Percentiles rank a stretch among this genome's conserved stretches.
These are phyloP conservation scores for Drosophila erecta DNA, from an alignment of 1,140 invertebrate genomes.

Conservation along the genomic window DNA sequence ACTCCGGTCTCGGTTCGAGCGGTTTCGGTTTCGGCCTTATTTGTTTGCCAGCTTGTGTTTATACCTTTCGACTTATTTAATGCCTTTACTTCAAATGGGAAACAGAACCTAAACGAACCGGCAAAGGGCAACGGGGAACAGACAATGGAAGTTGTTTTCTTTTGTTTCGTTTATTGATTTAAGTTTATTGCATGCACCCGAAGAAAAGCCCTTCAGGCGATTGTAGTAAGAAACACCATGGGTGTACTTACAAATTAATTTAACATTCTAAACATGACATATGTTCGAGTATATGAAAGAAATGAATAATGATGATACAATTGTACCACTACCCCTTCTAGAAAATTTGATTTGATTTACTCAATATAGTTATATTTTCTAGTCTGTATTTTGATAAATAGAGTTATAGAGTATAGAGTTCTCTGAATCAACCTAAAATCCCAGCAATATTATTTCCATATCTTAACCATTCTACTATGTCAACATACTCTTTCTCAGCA, in stretches of 20 bases:
- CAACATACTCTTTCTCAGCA: conserved; percentile 1
- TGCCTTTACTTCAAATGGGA: conserved; percentile 77
- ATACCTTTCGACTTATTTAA: conserved; percentile 79
- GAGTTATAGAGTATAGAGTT: too few species aligned
- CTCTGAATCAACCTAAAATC: neutral
- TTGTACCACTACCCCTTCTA: too few species aligned
- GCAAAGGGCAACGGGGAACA: conserved; percentile 29
- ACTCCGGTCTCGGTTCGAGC: conserved; percentile 9
- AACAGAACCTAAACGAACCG: conserved; percentile 60
- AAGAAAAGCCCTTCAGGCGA: neutral
- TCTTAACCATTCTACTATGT: conserved; percentile 1
- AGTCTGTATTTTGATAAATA: too few species aligned
- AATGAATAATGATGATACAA: too few species aligned
- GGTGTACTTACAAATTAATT: too few species aligned
- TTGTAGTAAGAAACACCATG: neutral
- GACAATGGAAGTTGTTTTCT: conserved; percentile 64
- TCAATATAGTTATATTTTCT: too few species aligned
- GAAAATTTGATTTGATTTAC: too few species aligned
- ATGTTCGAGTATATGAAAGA: too few species aligned
- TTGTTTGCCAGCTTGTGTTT: conserved; percentile 77
- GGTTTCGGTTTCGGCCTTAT: conserved; percentile 47
- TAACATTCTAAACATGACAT: too few species aligned
- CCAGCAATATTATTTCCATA: neutral
- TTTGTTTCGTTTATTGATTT: conserved; percentile 72
- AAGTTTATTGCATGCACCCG: conserved; percentile 62